Conservation (phyloP, 1,140 invertebrate species). For the Muscidifurax raptorellus region DNA sequence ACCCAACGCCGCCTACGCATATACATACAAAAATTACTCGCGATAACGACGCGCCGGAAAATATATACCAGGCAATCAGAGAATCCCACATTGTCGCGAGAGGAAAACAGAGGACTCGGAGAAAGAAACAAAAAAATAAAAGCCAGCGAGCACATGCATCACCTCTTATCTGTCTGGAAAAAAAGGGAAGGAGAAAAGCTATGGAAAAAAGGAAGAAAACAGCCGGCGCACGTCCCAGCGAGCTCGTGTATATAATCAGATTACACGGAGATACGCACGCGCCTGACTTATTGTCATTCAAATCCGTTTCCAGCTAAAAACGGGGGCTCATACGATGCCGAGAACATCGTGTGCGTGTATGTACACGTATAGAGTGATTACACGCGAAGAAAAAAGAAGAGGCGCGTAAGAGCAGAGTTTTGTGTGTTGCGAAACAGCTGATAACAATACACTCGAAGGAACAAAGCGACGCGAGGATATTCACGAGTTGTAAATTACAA, state of each 20-base stretch:
- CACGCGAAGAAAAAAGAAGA: neutral
- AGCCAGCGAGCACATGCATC: neutral
- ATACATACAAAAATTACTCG: neutral
- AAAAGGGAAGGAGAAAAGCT: neutral
- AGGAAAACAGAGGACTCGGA: neutral
- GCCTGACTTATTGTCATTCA: constrained; percentile 34
- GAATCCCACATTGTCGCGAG: neutral
- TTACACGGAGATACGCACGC: neutral
- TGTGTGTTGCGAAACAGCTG: constrained; percentile 17
- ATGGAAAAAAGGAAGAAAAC: neutral
- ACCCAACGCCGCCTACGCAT: neutral
- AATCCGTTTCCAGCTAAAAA: neutral
- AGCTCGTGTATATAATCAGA: constrained; percentile 7
- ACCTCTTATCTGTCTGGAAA: neutral
- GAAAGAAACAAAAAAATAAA: neutral
- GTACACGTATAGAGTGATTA: neutral
- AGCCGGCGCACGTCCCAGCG: neutral
- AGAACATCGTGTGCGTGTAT: neutral
- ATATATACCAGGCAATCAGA: neutral
- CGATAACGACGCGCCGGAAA: neutral
- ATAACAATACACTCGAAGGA: constrained; percentile 13
- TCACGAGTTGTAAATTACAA: constrained; percentile 8
- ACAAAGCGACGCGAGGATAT: neutral
- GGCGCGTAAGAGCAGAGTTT: neutral
- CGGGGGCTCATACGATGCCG: neutral